Percentiles rank a stretch among this genome's conserved stretches.
These are phyloP conservation scores for Odobenus rosmarus DNA, from an alignment of 2,113 vertebrate genomes.

Conservation along the genomic window DNA sequence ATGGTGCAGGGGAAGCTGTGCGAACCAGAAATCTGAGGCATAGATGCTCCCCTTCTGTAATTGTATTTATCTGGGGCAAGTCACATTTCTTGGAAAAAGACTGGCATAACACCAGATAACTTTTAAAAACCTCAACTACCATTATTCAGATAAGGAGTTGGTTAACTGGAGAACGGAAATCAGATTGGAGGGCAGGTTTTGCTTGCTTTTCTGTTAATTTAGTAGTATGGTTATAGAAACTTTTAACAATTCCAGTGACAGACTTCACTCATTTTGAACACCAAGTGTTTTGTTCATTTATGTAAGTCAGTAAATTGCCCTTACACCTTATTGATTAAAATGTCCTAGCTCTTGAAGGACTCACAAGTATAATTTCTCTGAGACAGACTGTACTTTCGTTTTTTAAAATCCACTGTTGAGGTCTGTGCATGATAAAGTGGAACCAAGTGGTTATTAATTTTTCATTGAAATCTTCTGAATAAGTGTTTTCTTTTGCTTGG, in stretches of 20 bases:
- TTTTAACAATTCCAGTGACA: not conserved
- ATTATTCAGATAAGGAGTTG: not conserved
- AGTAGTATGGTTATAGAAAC: conserved; percentile 55
- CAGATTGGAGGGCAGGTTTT: not conserved
- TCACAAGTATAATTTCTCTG: conserved; percentile 59
- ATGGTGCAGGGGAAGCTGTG: not conserved
- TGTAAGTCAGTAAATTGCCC: conserved; percentile 74
- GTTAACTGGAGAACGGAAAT: not conserved
- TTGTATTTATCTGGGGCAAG: not conserved
- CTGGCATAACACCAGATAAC: not conserved
- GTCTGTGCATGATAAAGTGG: conserved; percentile 69
- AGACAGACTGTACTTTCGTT: conserved; percentile 64
- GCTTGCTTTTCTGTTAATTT: not conserved
- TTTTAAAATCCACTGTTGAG: conserved; percentile 49
- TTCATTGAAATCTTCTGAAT: conserved; percentile 70
- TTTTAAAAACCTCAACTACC: not conserved
- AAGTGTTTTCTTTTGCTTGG: conserved; percentile 76
- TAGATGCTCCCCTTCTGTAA: not conserved
- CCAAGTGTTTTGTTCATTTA: conserved; percentile 58
- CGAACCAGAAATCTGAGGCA: not conserved
- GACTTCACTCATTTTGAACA: conserved; percentile 71
- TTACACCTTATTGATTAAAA: conserved; percentile 80
- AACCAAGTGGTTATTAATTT: conserved; percentile 71
- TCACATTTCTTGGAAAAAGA: not conserved
- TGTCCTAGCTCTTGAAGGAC: conserved; percentile 72